These are phyloP conservation scores for Pao palembangensis DNA, from an alignment of 2,113 vertebrate species.

Conservation along the genomic window DNA sequence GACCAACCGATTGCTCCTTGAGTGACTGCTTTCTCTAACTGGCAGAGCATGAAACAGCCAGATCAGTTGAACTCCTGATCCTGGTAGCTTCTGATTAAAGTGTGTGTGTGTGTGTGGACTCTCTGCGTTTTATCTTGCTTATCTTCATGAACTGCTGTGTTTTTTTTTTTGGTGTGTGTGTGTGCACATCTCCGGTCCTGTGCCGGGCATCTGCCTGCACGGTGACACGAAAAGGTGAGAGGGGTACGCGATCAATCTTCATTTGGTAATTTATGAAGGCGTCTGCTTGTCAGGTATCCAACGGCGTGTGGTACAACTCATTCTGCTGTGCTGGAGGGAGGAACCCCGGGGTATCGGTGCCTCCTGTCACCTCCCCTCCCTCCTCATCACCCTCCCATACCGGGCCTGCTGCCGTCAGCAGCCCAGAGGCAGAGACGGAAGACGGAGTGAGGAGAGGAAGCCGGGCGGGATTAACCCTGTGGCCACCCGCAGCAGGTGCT, in stretches of 20 bases:
- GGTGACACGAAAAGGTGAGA: conserved; percentile 52
- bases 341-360: conserved; percentile 69
- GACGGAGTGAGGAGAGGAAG: conserved; percentile 43
- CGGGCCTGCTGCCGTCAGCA: conserved; percentile 73
- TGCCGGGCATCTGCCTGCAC: conserved; percentile 21
- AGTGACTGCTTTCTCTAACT: conserved; percentile 54
- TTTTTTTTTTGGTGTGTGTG: background rate
- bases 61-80: conserved; percentile 28
- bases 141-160: conserved; percentile 1
- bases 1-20: conserved; percentile 38
- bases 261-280: conserved; percentile 77
- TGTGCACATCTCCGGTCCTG: background rate
- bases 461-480: conserved; percentile 71
- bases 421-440: conserved; percentile 63
- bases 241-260: conserved; percentile 74
- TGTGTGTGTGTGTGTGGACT: background rate
- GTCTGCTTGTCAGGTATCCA: conserved; percentile 75
- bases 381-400: conserved; percentile 42
- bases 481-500: conserved; percentile 70
- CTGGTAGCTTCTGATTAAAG: conserved; percentile 37
- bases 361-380: conserved; percentile 72
- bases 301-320: conserved; percentile 73
- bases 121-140: conserved; percentile 16
- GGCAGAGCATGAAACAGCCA: conserved; percentile 34
- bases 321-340: conserved; percentile 65